Base-by-base conservation (phyloP, 2,888 invertebrate genomes). In the Euplagia quadripunctaria region DNA sequence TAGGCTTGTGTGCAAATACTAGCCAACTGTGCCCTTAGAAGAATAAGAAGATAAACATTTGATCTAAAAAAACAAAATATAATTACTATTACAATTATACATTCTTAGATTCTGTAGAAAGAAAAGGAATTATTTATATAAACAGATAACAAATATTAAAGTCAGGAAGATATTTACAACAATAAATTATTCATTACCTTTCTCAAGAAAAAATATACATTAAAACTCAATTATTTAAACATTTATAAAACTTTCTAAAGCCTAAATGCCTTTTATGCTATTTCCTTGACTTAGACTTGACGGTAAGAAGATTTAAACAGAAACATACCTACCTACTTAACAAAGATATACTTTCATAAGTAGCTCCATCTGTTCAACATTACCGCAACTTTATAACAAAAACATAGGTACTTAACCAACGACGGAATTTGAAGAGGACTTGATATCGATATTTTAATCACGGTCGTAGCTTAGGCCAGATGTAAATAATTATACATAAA, bases 401-500 rank as follows among this genome's bases (percentile, higher is more conserved):
- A 73, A 73, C 55, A 20, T 46, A 46, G 43, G 6, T 17, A 70
- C 71, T 73, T 64, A 75, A 67, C 70, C 71, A 80, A 76, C 74
- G 76, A 84, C 67, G 73, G 76, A 78, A 82, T 80, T 78, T 78
- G 67, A 81, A 82, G 71, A 83, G 80, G 80, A 83, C 80, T 81
- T 77, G 73, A 75, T 73, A 74, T 74, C 74, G 66, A 55, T 68
- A 76, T 73, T 70, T 80, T 51, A 81, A 85, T 79, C 83, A 86
- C 79, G 80, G 82, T 85, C 81, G 80, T 74, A 78, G 71, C 31
- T 76, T 85, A 83, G 75, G 73, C 73, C 64, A 84, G 75, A 72
- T 92, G 89, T 90, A 90, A 85, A 90, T 91, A 90, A 82, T 83
- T 87, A 90, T 86, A 86, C 76, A 85, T 85, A 85, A 80, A 72